Base-by-base conservation (phyloP, 1,140 invertebrate species). In the Nephila pilipes region DNA sequence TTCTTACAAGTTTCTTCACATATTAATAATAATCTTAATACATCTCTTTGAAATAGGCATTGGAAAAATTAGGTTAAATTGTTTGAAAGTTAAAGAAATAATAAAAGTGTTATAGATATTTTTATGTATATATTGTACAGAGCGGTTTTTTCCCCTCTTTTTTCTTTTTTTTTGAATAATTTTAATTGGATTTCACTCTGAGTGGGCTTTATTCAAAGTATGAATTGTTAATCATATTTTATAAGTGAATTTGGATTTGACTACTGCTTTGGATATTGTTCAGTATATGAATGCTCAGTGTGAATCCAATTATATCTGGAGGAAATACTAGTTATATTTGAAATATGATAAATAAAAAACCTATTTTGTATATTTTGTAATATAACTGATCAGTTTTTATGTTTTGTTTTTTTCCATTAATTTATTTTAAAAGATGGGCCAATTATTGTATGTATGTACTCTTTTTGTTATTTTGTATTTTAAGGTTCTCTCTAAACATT, bases 71-170 rank as follows among this genome's bases (percentile, higher is more conserved):
- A 18, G 29, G 29, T 32, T 75, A 75, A 18, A 60, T 60, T 46
- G 46, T 60, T 60, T 69, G 29, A 69, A 32, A 32, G 29, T 75
- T 18, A 75, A 75, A 32, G 25, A 36, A n/a, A 65, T 46, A n/a
- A 65, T 65, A 25, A 65, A 29, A 25, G 12, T 65, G n/a, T 65
- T 12, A 25, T 65, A 65, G 63, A 25, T 12, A 10, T 12, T 65
- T n/a, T 65, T 46, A 46, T 65, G 63, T 65, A 65, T 65, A 65
- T 65, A 65, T 65, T 65, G 63, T 65, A 65, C 63, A 65, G 63
- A 10, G n/a, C 1, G 22, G n/a, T 65, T 12, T n/a, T n/a, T n/a
- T n/a, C n/a, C n/a, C n/a, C 63, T 65, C 10, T 63, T n/a, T 22
- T 6, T 46, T 46, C 12, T 46, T 46, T 46, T 10, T 10, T 10